A percentile compares a stretch with the other conserved stretches of the same genome.
Conservation (phyloP, 2,797 vertebrate species). For the Xerus rutilus region DNA sequence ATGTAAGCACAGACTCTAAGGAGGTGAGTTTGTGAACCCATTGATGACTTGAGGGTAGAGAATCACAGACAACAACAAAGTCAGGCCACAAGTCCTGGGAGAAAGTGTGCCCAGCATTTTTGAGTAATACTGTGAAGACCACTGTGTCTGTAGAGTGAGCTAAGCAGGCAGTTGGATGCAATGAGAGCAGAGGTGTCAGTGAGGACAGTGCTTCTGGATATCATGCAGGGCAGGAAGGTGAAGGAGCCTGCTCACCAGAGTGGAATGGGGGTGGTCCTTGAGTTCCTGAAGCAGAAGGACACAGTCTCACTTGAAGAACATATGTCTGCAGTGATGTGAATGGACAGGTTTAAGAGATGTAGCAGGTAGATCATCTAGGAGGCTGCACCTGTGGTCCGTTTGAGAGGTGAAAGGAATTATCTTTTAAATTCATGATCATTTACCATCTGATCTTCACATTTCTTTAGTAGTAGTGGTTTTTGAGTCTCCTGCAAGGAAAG, state of each 20-base stretch:
- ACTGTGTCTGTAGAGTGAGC: no score
- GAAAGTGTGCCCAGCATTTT: rapidly evolving
- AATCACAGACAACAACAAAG: no score
- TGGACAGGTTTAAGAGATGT: neutral
- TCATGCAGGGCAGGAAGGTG: rapidly evolving
- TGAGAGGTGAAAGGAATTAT: rapidly evolving
- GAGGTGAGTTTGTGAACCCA: neutral
- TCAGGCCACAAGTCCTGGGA: neutral
- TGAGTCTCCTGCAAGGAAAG: neutral
- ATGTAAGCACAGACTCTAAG: neutral
- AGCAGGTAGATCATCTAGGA: neutral
- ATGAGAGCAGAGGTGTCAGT: neutral
- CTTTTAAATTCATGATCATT: neutral
- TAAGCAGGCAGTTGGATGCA: neutral
- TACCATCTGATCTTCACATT: neutral
- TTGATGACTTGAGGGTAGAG: neutral
- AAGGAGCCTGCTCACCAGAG: neutral
- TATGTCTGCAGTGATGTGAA: neutral
- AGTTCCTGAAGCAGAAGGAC: neutral
- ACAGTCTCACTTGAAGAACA: neutral
- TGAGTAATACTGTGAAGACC: neutral
- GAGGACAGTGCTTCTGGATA: rapidly evolving
- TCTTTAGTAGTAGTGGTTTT: neutral
- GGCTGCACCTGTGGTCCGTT: neutral
- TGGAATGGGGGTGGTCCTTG: neutral